Evolutionary conservation across 2,888 invertebrate species (phyloP), one percentile per base, ranked within the genome.

Genomic region (Strigamia crassipes): DNA sequence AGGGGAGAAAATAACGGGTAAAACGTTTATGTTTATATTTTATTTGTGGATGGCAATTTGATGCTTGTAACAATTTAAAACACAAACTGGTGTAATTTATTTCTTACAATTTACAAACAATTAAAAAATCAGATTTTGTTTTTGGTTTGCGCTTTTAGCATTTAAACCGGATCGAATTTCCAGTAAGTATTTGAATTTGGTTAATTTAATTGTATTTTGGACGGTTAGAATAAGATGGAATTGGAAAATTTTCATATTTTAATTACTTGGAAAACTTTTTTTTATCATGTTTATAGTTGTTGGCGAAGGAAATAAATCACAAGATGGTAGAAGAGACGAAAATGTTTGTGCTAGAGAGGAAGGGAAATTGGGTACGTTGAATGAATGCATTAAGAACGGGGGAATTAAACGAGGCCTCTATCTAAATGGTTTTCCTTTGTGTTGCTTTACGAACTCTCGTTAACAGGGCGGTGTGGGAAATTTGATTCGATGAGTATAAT

Each of bases 251-350:
- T 66, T 66, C 27, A 66, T 21, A 18, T 23, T 23, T 18, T 23
- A 66, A 66, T 66, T 66, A 66, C 61, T 66, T 21, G 61, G 18
- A n/a, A 66, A 66, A 66, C 61, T 66, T 66, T 66, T 66, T 66
- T 66, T 66, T 66, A 51, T 23, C n/a, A 66, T 66, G 23, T 66
- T 66, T 66, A 46, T n/a, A 46, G 46, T 12, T n/a, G 61, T 66
- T 66, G 61, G 23, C 61, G 18, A 15, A 51, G 18, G 51, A 51
- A 51, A 51, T 18, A 51, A 18, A 51, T 13, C 18, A 51, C 51
- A 51, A 15, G 18, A 51, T 51, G 18, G 51, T 51, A 18, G 51
- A 18, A 18, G 18, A 12, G 61, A 66, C 10, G 61, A 66, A 66
- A 66, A 66, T 66, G 61, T 21, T 1, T 66, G 18, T 12, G 21